phyloP scores from a whole-genome alignment of 2,888 invertebrate genomes.

The Rotaria socialis region DNA sequence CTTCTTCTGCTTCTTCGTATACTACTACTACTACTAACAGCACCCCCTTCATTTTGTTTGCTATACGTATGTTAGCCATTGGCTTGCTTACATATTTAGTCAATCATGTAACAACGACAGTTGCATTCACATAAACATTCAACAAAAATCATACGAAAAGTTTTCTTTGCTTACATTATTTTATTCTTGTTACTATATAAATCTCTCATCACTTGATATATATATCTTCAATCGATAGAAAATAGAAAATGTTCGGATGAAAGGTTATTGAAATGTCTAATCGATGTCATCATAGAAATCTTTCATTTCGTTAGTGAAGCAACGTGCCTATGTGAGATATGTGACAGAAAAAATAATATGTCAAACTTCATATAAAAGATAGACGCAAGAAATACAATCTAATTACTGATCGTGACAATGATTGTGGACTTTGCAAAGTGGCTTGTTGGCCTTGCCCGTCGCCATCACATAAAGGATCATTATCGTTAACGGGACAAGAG shows the following conservation, averaged over 20 bases:
- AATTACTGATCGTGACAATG: constrained; percentile 18
- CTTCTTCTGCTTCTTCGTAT: not conserved
- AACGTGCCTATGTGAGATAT: not conserved
- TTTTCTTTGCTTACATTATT: not conserved
- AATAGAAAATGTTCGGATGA: not conserved
- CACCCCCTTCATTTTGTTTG: not conserved
- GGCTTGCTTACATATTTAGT: not conserved
- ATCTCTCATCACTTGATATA: not conserved
- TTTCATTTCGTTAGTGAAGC: not conserved
- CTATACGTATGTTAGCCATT: not conserved
- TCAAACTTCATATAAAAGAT: not conserved
- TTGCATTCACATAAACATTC: not conserved
- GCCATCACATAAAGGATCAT: not conserved
- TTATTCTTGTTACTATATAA: not conserved
- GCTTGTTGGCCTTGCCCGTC: not conserved
- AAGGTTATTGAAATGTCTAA: not conserved
- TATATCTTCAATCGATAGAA: not conserved
- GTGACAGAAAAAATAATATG: not conserved
- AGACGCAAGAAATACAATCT: not conserved
- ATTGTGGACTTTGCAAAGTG: constrained; percentile 1
- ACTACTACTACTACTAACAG: not conserved
- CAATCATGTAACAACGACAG: not conserved
- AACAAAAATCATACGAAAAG: not conserved
- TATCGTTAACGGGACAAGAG: constrained; percentile 13
- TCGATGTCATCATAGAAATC: not conserved